A percentile compares a stretch with the other conserved stretches of the same genome.
Evolutionary conservation across 2,888 invertebrate genomes (phyloP).

Genomic region (Acrobasis suavella): DNA sequence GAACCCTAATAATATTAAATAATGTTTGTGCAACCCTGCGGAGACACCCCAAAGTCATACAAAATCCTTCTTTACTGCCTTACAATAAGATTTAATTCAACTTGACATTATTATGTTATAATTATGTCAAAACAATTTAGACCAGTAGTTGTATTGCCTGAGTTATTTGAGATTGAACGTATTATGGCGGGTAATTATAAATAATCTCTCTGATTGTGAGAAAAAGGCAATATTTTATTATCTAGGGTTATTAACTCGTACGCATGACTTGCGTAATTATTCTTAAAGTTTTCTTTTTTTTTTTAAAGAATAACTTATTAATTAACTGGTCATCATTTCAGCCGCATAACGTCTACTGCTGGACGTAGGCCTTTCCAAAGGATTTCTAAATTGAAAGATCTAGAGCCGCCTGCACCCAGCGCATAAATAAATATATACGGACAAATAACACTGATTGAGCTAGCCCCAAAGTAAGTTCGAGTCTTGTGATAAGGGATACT

Average conservation of each 20-base stretch:
- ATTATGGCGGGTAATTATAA: slow-evolving; percentile 11
- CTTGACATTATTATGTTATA: background rate
- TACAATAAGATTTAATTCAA: background rate
- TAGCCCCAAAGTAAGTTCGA: too few relatives aligned
- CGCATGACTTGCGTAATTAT: background rate
- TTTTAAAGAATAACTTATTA: too few relatives aligned
- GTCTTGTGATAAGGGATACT: too few relatives aligned
- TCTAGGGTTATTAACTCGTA: background rate
- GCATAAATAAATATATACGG: too few relatives aligned
- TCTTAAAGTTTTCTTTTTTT: too few relatives aligned
- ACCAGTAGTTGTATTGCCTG: background rate
- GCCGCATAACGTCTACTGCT: too few relatives aligned
- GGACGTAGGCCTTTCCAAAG: too few relatives aligned
- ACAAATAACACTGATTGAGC: too few relatives aligned
- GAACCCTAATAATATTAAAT: slow-evolving; percentile 52
- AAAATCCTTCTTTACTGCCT: slow-evolving; percentile 1
- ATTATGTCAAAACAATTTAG: slow-evolving; percentile 19
- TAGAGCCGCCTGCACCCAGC: too few relatives aligned
- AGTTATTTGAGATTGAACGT: slow-evolving; percentile 20
- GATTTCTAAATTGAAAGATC: too few relatives aligned
- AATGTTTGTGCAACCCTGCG: slow-evolving; percentile 21
- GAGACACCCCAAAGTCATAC: background rate
- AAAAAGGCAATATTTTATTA: slow-evolving; percentile 9
- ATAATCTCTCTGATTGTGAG: slow-evolving; percentile 12
- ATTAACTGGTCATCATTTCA: too few relatives aligned